Evolutionary conservation across 2,797 vertebrate genomes (phyloP).

Genomic region (Periophthalmus magnuspinnatus): DNA sequence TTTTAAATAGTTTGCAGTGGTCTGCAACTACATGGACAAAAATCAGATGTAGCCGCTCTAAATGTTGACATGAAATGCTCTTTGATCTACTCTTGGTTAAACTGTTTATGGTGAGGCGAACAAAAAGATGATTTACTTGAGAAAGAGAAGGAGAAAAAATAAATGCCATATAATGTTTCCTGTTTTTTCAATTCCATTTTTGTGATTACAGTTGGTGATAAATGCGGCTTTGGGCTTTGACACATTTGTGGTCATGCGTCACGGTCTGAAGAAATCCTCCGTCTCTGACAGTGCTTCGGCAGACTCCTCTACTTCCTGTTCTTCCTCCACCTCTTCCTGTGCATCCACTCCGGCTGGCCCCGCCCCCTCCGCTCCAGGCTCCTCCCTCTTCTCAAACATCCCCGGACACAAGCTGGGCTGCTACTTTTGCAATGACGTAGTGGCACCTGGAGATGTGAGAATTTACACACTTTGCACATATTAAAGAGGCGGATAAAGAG

Average conservation of each 20-base stretch:
- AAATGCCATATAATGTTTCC: not conserved
- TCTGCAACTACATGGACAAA: too few relatives aligned
- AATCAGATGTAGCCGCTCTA: too few relatives aligned
- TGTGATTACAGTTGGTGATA: constrained; percentile 83
- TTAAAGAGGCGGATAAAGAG: not conserved
- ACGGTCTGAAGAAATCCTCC: constrained; percentile 86
- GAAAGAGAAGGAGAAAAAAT: too few relatives aligned
- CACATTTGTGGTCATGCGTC: constrained; percentile 98
- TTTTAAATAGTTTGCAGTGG: too few relatives aligned
- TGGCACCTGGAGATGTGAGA: constrained; percentile 97
- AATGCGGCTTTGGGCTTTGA: constrained; percentile 97
- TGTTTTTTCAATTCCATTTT: constrained; percentile 3
- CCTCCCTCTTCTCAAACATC: constrained; percentile 96
- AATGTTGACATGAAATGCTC: too few relatives aligned
- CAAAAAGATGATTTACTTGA: not conserved
- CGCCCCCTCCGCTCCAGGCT: constrained; percentile 73
- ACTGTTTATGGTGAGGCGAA: not conserved
- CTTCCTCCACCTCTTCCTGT: constrained; percentile 74
- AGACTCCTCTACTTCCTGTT: constrained; percentile 73
- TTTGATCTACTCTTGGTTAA: too few relatives aligned
- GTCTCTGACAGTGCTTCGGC: constrained; percentile 67
- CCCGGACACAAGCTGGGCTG: constrained; percentile 97
- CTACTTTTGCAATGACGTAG: constrained; percentile 99
- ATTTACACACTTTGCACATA: constrained; percentile 1
- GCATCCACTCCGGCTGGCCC: constrained; percentile 65